phyloP scores from a whole-genome alignment of 1,140 invertebrate species.

The Paralvinella palmiformis region DNA sequence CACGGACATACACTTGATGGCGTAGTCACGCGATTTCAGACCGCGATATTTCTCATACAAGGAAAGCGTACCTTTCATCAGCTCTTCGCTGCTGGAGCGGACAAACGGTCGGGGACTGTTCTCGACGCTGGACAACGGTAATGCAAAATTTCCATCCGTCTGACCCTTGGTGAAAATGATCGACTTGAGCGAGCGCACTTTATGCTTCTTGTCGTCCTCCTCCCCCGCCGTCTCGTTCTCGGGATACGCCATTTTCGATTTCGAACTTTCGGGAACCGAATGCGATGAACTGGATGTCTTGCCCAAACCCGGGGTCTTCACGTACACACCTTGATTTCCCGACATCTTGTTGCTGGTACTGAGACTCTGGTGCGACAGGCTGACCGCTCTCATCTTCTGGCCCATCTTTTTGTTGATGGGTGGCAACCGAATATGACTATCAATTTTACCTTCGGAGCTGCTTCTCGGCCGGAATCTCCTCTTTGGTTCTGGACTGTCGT shows the following conservation, averaged over 20 bases:
- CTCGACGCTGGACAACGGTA: slow-evolving; percentile 31
- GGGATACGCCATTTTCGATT: background rate
- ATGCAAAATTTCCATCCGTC: too few relatives aligned
- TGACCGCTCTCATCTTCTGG: background rate
- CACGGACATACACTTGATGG: slow-evolving; percentile 36
- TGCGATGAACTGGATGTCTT: too few relatives aligned
- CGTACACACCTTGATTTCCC: background rate
- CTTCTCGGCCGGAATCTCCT: background rate
- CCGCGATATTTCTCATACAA: slow-evolving; percentile 34
- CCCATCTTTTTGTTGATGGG: background rate
- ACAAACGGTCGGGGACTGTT: slow-evolving; percentile 32
- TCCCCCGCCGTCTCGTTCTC: background rate
- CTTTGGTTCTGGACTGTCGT: background rate
- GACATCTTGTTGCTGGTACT: too few relatives aligned
- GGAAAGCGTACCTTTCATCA: slow-evolving; percentile 23
- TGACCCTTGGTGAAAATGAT: background rate
- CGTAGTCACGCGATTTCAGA: slow-evolving; percentile 31
- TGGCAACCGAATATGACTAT: slow-evolving; percentile 1
- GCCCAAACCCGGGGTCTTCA: too few relatives aligned
- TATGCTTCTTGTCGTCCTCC: background rate
- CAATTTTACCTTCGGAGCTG: background rate
- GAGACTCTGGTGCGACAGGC: slow-evolving; percentile 3
- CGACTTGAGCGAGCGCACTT: slow-evolving; percentile 32
- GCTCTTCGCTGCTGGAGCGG: slow-evolving; percentile 24
- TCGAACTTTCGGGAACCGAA: too few relatives aligned